Evolutionary conservation across 2,888 invertebrate species (phyloP).

Genomic region (Protodeltote pygarga): DNA sequence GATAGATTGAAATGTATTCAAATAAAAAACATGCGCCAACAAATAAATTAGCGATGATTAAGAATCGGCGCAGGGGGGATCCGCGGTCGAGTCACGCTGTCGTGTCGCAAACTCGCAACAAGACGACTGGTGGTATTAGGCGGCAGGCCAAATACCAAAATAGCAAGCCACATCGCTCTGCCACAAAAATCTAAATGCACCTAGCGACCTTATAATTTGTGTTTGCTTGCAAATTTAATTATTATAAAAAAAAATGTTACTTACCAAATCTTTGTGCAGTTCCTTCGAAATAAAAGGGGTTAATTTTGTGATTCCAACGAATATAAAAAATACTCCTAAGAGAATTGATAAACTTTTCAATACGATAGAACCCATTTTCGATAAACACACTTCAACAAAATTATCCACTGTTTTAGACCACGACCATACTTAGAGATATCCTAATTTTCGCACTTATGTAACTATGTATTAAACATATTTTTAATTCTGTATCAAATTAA

Average conservation of each 20-base stretch:
- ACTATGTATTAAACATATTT: slow-evolving; percentile 25
- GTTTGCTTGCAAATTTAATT: slow-evolving; percentile 31
- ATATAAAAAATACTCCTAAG: slow-evolving; percentile 97
- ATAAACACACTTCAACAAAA: slow-evolving; percentile 39
- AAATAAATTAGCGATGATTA: slow-evolving; percentile 36
- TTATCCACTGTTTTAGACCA: slow-evolving; percentile 54
- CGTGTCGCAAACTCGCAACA: slow-evolving; percentile 69
- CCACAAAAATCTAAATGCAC: slow-evolving; percentile 79
- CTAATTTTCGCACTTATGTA: slow-evolving; percentile 26
- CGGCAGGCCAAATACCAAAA: slow-evolving; percentile 85
- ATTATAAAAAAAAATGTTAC: slow-evolving; percentile 64
- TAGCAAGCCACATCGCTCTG: slow-evolving; percentile 78
- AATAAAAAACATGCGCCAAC: slow-evolving; percentile 30
- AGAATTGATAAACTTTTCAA: slow-evolving; percentile 96
- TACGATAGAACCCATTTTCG: slow-evolving; percentile 90
- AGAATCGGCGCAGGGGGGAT: slow-evolving; percentile 33
- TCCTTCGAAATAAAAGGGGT: slow-evolving; percentile 97
- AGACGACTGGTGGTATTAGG: slow-evolving; percentile 80
- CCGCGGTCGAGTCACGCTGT: slow-evolving; percentile 50
- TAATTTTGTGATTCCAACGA: slow-evolving; percentile 97
- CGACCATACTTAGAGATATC: slow-evolving; percentile 31
- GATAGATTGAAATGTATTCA: slow-evolving; percentile 18
- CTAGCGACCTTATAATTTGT: slow-evolving; percentile 68
- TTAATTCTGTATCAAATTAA: slow-evolving; percentile 1
- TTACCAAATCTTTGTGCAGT: slow-evolving; percentile 98